Conservation (phyloP, 2,888 invertebrate species). For the Drosophila siamana region DNA sequence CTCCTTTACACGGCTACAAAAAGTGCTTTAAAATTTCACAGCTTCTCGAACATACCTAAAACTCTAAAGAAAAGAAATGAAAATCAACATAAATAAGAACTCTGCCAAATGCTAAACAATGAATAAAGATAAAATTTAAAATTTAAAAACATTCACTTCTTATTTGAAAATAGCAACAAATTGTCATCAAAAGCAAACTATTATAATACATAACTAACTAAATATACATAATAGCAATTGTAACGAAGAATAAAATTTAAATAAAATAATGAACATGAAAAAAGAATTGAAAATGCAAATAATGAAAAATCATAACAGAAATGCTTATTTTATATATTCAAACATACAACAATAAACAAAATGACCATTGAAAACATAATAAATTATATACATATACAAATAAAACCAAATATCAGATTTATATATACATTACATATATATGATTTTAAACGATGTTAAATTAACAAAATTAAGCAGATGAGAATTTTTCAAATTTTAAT, state of each 20-base stretch:
- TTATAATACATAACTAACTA: slow-evolving; percentile 44
- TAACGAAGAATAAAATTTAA: slow-evolving; percentile 15
- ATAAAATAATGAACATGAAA: background rate
- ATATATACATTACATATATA: slow-evolving; percentile 46
- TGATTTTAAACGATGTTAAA: slow-evolving; percentile 71
- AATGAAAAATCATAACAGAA: slow-evolving; percentile 40
- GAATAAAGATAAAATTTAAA: slow-evolving; percentile 32
- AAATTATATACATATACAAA: slow-evolving; percentile 54
- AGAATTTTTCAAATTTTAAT: slow-evolving; percentile 68
- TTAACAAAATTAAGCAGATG: slow-evolving; percentile 36
- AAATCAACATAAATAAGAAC: slow-evolving; percentile 21
- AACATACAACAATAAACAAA: slow-evolving; percentile 76
- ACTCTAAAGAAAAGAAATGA: background rate
- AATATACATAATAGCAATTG: slow-evolving; percentile 28
- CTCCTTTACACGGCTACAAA: slow-evolving; percentile 19
- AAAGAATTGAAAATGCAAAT: slow-evolving; percentile 24
- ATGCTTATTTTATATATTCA: slow-evolving; percentile 80
- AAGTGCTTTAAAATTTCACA: slow-evolving; percentile 47
- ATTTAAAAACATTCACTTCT: slow-evolving; percentile 36
- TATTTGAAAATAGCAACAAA: slow-evolving; percentile 68
- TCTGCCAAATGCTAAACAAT: slow-evolving; percentile 51
- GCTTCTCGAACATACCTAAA: slow-evolving; percentile 20
- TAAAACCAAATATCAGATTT: slow-evolving; percentile 38
- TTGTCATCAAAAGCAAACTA: slow-evolving; percentile 52
- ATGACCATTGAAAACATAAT: slow-evolving; percentile 71